A percentile compares a stretch with the other conserved stretches of the same genome.
Evolutionary conservation across 2,888 invertebrate genomes (phyloP).

Genomic region (Mimumesa dahlbomi): DNA sequence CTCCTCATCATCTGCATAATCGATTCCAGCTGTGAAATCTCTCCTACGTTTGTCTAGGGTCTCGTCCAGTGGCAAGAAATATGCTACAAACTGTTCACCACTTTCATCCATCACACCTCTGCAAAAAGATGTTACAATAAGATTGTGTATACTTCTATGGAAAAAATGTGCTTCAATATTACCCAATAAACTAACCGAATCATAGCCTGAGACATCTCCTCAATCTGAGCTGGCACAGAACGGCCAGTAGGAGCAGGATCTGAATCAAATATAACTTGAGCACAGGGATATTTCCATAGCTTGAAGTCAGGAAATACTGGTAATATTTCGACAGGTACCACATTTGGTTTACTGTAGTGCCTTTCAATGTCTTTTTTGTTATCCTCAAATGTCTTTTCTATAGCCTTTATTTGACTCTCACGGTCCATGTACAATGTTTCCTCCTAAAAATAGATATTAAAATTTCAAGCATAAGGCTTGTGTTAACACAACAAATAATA

Average conservation of each 20-base stretch:
- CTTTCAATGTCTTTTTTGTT: conserved; percentile 91
- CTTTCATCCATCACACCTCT: conserved; percentile 99
- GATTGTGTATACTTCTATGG: not conserved
- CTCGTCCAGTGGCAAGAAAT: conserved; percentile 97
- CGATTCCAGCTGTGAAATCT: conserved; percentile 88
- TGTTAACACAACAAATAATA: not conserved
- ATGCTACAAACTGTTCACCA: conserved; percentile 99
- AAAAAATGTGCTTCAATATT: conserved; percentile 1
- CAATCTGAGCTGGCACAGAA: conserved; percentile 92
- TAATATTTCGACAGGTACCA: conserved; percentile 93
- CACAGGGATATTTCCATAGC: conserved; percentile 98
- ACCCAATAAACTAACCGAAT: conserved; percentile 85
- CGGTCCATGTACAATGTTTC: conserved; percentile 98
- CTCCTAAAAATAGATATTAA: conserved; percentile 82
- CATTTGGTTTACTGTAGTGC: conserved; percentile 98
- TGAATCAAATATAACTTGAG: conserved; percentile 98
- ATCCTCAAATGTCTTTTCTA: conserved; percentile 98
- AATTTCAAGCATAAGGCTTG: not conserved
- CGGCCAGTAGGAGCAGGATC: conserved; percentile 97
- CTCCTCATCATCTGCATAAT: conserved; percentile 93
- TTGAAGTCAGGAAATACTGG: conserved; percentile 97
- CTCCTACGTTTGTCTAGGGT: conserved; percentile 93
- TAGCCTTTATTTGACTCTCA: conserved; percentile 97
- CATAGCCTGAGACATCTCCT: conserved; percentile 99
- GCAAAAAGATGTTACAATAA: conserved; percentile 61